These are phyloP conservation scores for Mormoops blainvillei DNA, from an alignment of 2,113 vertebrate genomes.

Conservation along the genomic window DNA sequence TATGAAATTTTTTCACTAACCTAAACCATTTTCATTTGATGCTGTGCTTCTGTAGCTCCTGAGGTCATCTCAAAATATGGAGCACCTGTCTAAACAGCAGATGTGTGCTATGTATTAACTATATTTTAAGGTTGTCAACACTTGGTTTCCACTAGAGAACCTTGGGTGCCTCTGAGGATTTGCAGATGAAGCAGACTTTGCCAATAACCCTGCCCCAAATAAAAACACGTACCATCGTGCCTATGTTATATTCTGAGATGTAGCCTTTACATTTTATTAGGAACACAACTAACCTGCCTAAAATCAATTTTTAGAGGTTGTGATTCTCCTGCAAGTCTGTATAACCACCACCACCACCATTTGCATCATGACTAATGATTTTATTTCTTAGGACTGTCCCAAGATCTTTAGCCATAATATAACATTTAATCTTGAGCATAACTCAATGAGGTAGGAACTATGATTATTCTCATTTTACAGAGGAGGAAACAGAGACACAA, in stretches of 20 bases:
- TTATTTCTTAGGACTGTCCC: neutral
- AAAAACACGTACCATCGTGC: neutral
- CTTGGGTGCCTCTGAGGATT: neutral
- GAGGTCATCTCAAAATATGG: neutral
- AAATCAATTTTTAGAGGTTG: neutral
- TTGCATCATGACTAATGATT: neutral
- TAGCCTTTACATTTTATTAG: neutral
- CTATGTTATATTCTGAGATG: neutral
- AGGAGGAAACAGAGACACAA: neutral
- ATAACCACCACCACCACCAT: neutral
- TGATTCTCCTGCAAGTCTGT: neutral
- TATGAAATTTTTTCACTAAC: neutral
- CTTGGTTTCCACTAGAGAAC: neutral
- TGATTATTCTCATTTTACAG: neutral
- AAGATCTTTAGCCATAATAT: neutral
- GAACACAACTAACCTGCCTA: neutral
- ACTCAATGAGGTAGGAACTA: neutral
- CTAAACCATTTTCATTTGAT: neutral
- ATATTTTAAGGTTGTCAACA: neutral
- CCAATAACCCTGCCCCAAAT: neutral
- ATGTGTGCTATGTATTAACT: neutral
- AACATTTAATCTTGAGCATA: neutral
- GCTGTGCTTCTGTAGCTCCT: neutral
- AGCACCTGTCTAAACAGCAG: conserved; percentile 25
- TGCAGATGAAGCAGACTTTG: neutral